These are phyloP conservation scores for Neosalanx taihuensis DNA, from an alignment of 2,797 vertebrate species.

Conservation along the genomic window DNA sequence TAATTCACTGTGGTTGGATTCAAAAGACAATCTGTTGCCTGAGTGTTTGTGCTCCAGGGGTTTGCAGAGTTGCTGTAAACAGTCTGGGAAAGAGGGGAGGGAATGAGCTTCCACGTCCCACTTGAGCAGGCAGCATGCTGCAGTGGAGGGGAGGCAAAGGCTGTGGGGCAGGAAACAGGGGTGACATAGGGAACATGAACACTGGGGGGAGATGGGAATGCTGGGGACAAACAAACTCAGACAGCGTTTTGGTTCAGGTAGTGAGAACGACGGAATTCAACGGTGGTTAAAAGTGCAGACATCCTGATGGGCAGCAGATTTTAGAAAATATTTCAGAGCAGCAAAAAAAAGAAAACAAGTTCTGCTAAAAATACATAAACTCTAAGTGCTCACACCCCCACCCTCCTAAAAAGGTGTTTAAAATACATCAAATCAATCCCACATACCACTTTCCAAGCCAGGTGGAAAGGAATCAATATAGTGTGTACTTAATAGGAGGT, in stretches of 20 bases:
- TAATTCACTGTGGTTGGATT: slow-evolving; percentile 58
- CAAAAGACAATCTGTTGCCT: slow-evolving; percentile 49
- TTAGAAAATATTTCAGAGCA: slow-evolving; percentile 79
- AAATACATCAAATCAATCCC: slow-evolving; percentile 22
- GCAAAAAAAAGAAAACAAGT: slow-evolving; percentile 64
- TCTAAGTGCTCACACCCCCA: slow-evolving; percentile 37
- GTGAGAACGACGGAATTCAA: slow-evolving; percentile 79
- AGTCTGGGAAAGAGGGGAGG: slow-evolving; percentile 34
- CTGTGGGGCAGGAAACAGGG: slow-evolving; percentile 34
- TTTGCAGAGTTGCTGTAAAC: slow-evolving; percentile 55
- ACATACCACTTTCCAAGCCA: slow-evolving; percentile 34
- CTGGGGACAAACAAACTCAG: slow-evolving; percentile 40
- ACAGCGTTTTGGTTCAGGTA: slow-evolving; percentile 78
- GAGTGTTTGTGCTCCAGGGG: slow-evolving; percentile 41
- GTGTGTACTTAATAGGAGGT: slow-evolving; percentile 61
- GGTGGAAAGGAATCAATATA: slow-evolving; percentile 50
- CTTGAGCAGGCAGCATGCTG: slow-evolving; percentile 38
- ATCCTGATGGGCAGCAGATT: slow-evolving; percentile 83
- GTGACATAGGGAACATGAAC: slow-evolving; percentile 25
- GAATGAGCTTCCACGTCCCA: slow-evolving; percentile 41
- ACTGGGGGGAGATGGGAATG: slow-evolving; percentile 27
- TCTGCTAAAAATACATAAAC: slow-evolving; percentile 71
- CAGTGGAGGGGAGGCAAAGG: slow-evolving; percentile 40
- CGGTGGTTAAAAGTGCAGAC: slow-evolving; percentile 75
- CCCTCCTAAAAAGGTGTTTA: slow-evolving; percentile 45